Evolutionary conservation across 2,113 vertebrate species (phyloP), one percentile per base, ranked within the genome.

Genomic region (Recurvirostra avosetta): DNA sequence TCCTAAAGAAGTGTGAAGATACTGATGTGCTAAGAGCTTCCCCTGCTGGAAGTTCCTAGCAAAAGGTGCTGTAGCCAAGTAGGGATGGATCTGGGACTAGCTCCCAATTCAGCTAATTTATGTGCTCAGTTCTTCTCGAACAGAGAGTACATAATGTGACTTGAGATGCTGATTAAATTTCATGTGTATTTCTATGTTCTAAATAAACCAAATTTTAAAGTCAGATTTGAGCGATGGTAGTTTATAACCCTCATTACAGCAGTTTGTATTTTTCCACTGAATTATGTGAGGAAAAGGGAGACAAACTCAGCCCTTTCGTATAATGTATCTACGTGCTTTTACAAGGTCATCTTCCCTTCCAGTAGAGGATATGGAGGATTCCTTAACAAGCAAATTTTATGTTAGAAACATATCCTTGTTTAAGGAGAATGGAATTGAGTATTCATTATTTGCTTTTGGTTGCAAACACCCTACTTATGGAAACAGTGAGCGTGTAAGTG

Each of bases 1-100:
- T 62, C 22, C 50, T 36, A 16, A 89, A 87, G 55, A 92, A 93
- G 38, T 61, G 73, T 34, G 14, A 78, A 94, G 91, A 86, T 53
- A 97, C 93, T 96, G 92, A 87, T 68, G 98, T 98, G 98, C 96
- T 97, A 98, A 98, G 97, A 98, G 98, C 98, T 98, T 98, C 98
- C 98, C 98, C 98, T 98, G 96, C 98, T 98, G 98, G 98, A 98
- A 97, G 92, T 95, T 97, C 86, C 84, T 86, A 95, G 98, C 88
- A 98, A 98, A 97, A 98, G 95, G 91, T 97, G 84, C 43, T 79
- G 66, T 67, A 96, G 84, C 94, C 95, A 92, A 96, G 86, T 84
- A 97, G 72, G 72, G 96, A 87, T 29, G 75, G 79, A 96, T 95
- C 93, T 93, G 96, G 95, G 94, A 96, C 94, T 84, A 86, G 92